phyloP scores from a whole-genome alignment of 2,888 invertebrate species.

The Anorthoa munda region DNA sequence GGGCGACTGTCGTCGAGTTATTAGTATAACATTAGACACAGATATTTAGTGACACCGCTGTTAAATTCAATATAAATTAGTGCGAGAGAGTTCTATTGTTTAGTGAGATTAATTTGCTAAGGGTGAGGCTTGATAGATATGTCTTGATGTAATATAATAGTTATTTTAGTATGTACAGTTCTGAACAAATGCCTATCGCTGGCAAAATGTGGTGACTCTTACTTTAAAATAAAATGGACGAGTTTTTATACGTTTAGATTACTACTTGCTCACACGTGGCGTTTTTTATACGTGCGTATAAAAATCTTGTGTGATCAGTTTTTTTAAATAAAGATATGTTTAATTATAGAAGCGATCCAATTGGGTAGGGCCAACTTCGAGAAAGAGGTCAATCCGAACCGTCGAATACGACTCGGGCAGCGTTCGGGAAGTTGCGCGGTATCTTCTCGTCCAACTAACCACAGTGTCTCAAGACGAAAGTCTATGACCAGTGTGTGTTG shows the following conservation, averaged over 20 bases:
- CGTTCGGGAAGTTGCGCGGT: too few relatives aligned
- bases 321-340: neutral
- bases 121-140: neutral
- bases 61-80: conserved; percentile 36
- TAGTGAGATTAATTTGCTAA: conserved; percentile 5
- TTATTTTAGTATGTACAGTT: neutral
- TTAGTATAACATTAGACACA: conserved; percentile 3
- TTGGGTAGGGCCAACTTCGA: too few relatives aligned
- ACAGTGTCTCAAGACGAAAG: too few relatives aligned
- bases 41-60: conserved; percentile 18
- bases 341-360: too few relatives aligned
- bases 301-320: neutral
- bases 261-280: neutral
- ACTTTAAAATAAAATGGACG: too few relatives aligned
- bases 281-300: neutral
- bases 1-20: conserved; percentile 3
- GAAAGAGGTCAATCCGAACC: too few relatives aligned
- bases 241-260: too few relatives aligned
- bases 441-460: too few relatives aligned
- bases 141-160: conserved; percentile 1
- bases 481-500: too few relatives aligned
- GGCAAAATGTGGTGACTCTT: too few relatives aligned
- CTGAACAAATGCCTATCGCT: too few relatives aligned
- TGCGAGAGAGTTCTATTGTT: conserved; percentile 11
- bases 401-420: too few relatives aligned